Conservation (phyloP, 2,888 invertebrate species). For the Nezara viridula region DNA sequence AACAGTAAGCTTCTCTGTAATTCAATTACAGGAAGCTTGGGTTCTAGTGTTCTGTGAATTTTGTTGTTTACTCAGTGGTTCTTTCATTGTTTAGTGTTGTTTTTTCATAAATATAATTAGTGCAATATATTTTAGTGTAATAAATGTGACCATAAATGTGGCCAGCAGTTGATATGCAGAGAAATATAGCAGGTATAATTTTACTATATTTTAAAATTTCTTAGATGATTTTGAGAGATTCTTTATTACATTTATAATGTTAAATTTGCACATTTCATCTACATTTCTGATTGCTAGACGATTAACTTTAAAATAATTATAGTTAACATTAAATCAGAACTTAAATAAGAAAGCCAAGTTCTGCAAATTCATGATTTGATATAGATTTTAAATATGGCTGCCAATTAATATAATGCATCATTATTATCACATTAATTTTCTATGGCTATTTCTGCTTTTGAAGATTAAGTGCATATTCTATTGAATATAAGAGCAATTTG, state of each 20-base stretch:
- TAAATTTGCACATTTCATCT: neutral
- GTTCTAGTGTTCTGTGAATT: neutral
- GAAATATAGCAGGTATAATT: neutral
- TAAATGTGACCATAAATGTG: neutral
- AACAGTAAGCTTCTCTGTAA: neutral
- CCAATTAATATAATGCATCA: too few species aligned
- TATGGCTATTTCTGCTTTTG: too few species aligned
- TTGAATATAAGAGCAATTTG: too few species aligned
- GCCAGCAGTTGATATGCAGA: neutral
- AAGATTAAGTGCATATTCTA: too few species aligned
- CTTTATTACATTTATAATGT: neutral
- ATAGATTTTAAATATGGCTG: neutral
- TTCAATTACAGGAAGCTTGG: neutral
- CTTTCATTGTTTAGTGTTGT: neutral
- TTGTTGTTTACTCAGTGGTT: neutral
- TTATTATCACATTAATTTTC: too few species aligned
- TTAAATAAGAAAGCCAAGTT: neutral
- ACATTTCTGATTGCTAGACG: neutral
- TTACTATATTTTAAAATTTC: neutral
- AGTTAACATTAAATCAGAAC: neutral
- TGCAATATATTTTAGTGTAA: neutral
- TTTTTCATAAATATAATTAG: neutral
- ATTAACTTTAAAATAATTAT: neutral
- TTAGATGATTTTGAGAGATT: neutral
- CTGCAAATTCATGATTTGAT: neutral